These are phyloP conservation scores for Scaptomyza tumidula DNA, from an alignment of 2,888 invertebrate species.

Conservation along the genomic window DNA sequence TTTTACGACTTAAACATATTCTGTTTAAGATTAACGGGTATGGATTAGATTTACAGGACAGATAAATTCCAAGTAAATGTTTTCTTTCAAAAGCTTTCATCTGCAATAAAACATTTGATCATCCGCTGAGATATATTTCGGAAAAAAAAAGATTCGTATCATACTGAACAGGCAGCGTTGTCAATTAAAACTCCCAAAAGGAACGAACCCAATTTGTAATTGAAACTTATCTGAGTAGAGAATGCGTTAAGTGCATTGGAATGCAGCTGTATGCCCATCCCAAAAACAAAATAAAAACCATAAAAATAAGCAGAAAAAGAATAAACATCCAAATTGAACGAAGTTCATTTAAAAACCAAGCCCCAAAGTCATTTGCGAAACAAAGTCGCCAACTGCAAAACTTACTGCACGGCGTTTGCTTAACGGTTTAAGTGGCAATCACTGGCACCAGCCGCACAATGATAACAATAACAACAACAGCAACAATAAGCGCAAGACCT, in stretches of 20 bases:
- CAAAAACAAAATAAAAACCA: no score
- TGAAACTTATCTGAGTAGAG: constrained; percentile 69
- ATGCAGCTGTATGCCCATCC: constrained; percentile 57
- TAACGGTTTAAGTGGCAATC: constrained; percentile 78
- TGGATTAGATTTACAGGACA: background rate
- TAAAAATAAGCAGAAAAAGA: constrained; percentile 4
- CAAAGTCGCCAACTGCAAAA: constrained; percentile 43
- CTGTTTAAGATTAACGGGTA: background rate
- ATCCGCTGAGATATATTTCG: constrained; percentile 4
- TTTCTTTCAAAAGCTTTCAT: background rate
- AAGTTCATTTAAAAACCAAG: constrained; percentile 66
- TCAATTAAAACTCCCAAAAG: constrained; percentile 64
- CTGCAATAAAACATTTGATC: constrained; percentile 18
- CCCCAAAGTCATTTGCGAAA: constrained; percentile 60
- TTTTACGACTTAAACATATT: background rate
- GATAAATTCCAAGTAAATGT: background rate
- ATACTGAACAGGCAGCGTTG: constrained; percentile 35
- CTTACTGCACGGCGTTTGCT: constrained; percentile 66
- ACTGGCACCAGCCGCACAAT: constrained; percentile 69
- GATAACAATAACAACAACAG: constrained; percentile 67
- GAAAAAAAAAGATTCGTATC: constrained; percentile 58
- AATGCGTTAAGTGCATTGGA: constrained; percentile 75
- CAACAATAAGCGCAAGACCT: background rate
- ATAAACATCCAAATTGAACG: constrained; percentile 18
- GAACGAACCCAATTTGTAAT: constrained; percentile 73